A percentile compares a stretch with the other conserved stretches of the same genome.
Conservation (phyloP, 2,113 vertebrate species). For the Chinchilla lanigera region DNA sequence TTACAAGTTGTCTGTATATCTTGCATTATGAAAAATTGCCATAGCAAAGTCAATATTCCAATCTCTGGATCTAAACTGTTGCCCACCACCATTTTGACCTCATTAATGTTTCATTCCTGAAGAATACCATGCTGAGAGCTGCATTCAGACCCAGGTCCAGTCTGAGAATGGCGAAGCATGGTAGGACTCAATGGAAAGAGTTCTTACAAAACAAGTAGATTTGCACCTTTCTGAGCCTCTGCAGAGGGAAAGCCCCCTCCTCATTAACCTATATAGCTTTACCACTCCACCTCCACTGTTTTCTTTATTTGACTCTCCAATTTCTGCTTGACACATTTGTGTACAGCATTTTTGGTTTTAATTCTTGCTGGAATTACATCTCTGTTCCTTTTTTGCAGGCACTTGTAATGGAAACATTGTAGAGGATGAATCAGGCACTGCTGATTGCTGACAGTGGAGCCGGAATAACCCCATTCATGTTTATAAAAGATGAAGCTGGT, state of each 20-base stretch:
- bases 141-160: neutral
- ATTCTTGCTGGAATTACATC: neutral
- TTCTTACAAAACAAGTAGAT: neutral
- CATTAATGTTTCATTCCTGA: neutral
- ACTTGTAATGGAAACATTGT: neutral
- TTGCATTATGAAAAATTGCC: neutral
- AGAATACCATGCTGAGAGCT: neutral
- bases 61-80: neutral
- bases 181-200: neutral
- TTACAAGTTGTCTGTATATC: neutral
- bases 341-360: constrained; percentile 10
- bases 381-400: neutral
- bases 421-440: neutral
- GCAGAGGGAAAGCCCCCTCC: neutral
- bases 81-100: neutral
- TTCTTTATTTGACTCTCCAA: neutral
- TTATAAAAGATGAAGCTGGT: neutral
- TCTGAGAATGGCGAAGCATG: neutral
- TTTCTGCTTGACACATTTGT: constrained; percentile 46
- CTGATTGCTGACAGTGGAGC: neutral
- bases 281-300: neutral
- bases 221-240: neutral
- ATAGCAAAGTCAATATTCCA: neutral
- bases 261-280: neutral
- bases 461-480: neutral